A percentile compares a stretch with the other conserved stretches of the same genome.
Evolutionary conservation across 2,113 vertebrate species (phyloP).

Genomic region (Oncorhynchus clarkii): DNA sequence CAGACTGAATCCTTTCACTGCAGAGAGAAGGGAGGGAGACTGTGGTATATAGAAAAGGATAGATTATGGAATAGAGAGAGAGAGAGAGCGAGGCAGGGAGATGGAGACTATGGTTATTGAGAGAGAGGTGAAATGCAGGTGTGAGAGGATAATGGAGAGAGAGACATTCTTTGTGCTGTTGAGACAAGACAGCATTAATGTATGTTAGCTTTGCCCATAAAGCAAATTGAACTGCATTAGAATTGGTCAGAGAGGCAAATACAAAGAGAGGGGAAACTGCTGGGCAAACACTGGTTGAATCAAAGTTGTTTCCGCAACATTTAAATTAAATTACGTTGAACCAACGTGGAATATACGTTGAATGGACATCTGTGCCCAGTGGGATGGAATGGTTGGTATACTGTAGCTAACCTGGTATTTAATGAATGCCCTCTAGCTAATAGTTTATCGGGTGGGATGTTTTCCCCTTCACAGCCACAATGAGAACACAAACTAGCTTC

Average conservation of each 20-base stretch:
- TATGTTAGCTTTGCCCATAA: slow-evolving; percentile 33
- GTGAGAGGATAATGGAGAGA: no score
- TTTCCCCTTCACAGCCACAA: slow-evolving; percentile 2
- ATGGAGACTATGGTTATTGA: no score
- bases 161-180: no score
- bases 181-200: background rate
- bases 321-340: no score
- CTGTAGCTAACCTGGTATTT: slow-evolving; percentile 18
- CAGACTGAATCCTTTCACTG: slow-evolving; percentile 12
- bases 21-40: slow-evolving; percentile 15
- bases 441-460: slow-evolving; percentile 5
- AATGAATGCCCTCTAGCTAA: slow-evolving; percentile 21
- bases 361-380: no score
- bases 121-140: no score
- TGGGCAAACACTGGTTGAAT: background rate
- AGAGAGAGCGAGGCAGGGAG: no score
- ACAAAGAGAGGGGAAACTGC: background rate
- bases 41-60: slow-evolving; percentile 12
- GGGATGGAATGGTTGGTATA: background rate
- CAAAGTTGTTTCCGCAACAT: no score
- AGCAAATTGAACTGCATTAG: slow-evolving; percentile 56
- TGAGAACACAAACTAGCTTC: slow-evolving; percentile 33
- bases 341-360: no score
- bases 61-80: slow-evolving; percentile 7
- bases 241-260: slow-evolving; percentile 16